These are phyloP conservation scores for Eupithecia exiguata DNA, from an alignment of 2,888 invertebrate genomes.

Conservation along the genomic window DNA sequence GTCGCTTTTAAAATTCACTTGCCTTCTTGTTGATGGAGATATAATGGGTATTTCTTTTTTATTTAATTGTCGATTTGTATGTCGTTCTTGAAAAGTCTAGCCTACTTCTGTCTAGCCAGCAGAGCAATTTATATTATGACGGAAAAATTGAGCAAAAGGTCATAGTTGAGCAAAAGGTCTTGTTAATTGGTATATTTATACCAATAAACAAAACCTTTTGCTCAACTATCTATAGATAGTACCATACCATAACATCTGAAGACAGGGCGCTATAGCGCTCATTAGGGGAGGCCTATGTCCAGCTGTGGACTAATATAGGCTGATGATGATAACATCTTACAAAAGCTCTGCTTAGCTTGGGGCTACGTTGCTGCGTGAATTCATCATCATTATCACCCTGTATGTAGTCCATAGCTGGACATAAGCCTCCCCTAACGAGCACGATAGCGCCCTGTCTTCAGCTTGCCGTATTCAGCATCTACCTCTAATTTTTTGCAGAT, in stretches of 20 bases:
- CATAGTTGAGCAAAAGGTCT: neutral
- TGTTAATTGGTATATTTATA: neutral
- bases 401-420: too few relatives aligned
- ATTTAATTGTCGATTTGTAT: neutral
- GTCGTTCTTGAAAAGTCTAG: neutral
- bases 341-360: neutral
- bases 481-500: too few relatives aligned
- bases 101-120: neutral
- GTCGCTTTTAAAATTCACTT: constrained; percentile 8
- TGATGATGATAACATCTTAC: neutral
- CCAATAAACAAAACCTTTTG: too few relatives aligned
- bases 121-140: neutral
- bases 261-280: too few relatives aligned
- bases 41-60: neutral
- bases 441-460: too few relatives aligned
- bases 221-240: too few relatives aligned
- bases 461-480: too few relatives aligned
- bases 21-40: constrained; percentile 1
- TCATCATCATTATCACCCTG: too few relatives aligned
- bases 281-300: too few relatives aligned
- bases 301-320: too few relatives aligned
- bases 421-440: too few relatives aligned
- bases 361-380: neutral
- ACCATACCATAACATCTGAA: too few relatives aligned
- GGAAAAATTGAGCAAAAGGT: neutral